phyloP scores from a whole-genome alignment of 2,888 invertebrate genomes.

The Suillia variegata region DNA sequence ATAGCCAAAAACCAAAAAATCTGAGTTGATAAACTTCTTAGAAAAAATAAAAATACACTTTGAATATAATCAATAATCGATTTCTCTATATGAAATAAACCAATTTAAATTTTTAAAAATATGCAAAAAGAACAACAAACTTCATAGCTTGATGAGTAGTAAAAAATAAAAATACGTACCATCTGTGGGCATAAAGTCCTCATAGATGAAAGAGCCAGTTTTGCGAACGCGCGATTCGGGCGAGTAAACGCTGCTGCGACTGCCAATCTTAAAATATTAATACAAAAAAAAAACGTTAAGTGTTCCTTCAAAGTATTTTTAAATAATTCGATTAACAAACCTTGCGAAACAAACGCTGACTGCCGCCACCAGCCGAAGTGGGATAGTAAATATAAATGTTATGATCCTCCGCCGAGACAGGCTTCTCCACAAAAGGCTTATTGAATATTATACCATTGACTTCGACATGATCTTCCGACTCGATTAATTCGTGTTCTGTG shows the following conservation, averaged over 20 bases:
- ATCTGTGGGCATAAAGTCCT: constrained; percentile 99
- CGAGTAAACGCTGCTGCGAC: constrained; percentile 97
- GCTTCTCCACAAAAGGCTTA: constrained; percentile 99
- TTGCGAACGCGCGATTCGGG: constrained; percentile 95
- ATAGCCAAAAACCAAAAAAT: constrained; percentile 21
- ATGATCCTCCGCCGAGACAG: constrained; percentile 98
- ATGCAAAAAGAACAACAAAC: not conserved
- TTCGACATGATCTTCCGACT: constrained; percentile 97
- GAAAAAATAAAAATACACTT: no score
- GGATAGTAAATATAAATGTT: constrained; percentile 99
- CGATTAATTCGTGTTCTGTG: constrained; percentile 89
- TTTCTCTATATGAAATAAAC: no score
- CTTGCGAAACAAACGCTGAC: constrained; percentile 96
- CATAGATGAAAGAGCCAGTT: constrained; percentile 98
- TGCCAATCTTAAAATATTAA: constrained; percentile 77
- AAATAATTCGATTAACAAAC: constrained; percentile 60
- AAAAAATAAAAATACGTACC: constrained; percentile 65
- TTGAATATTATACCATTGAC: constrained; percentile 94
- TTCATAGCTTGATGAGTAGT: not conserved
- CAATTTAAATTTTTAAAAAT: not conserved
- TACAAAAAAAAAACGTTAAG: constrained; percentile 3
- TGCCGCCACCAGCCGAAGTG: constrained; percentile 96
- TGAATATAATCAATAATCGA: no score
- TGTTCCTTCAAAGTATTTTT: not conserved
- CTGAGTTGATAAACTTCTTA: not conserved